These are phyloP conservation scores for Mixornis gularis DNA, from an alignment of 2,113 vertebrate species.

Conservation along the genomic window DNA sequence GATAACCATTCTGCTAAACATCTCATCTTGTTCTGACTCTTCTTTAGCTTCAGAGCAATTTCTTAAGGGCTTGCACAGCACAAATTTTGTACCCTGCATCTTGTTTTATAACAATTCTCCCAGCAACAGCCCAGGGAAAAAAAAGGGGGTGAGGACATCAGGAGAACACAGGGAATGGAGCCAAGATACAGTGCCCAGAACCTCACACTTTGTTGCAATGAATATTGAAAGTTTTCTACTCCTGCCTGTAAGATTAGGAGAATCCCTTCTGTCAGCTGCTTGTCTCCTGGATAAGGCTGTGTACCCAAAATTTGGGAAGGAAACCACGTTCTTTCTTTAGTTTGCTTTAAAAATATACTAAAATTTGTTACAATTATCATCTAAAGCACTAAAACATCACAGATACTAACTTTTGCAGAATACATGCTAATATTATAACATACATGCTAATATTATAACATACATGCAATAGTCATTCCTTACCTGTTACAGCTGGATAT, in stretches of 20 bases:
- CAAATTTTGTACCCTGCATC: neutral
- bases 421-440: neutral
- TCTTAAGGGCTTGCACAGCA: neutral
- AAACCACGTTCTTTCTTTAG: neutral
- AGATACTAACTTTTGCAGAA: neutral
- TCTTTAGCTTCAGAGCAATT: neutral
- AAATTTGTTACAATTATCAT: neutral
- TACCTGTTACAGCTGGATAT: neutral
- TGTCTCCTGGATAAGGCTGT: neutral
- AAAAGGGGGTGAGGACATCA: neutral
- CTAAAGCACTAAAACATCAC: neutral
- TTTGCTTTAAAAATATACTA: neutral
- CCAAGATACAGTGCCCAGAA: neutral
- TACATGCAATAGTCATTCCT: neutral
- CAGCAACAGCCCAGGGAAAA: neutral
- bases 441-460: neutral
- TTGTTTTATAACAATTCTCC: neutral
- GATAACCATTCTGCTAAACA: neutral
- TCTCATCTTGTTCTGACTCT: neutral
- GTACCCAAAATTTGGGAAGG: neutral
- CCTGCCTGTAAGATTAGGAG: neutral
- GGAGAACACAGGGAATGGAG: neutral
- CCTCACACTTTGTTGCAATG: neutral
- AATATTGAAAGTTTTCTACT: neutral
- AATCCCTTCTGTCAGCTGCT: neutral